A percentile compares a stretch with the other conserved stretches of the same genome.
Conservation (phyloP, 2,797 vertebrate species). For the Acanthornis magna region DNA sequence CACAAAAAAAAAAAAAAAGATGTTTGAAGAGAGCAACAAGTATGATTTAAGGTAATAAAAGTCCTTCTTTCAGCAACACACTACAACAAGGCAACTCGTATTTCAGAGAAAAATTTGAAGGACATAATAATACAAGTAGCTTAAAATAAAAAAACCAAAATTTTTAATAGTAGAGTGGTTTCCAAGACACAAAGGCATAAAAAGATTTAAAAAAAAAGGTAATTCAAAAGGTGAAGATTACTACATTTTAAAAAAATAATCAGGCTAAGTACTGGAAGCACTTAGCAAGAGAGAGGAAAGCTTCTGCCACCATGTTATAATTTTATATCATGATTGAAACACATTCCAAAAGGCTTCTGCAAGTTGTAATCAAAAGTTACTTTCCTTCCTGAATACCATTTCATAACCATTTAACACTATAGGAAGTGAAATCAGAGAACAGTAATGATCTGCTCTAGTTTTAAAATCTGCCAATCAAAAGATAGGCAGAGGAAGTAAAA, state of each 20-base stretch:
- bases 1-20: neutral
- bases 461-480: conserved; percentile 8
- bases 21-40: neutral
- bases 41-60: neutral
- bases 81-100: neutral
- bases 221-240: neutral
- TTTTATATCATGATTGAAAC: neutral
- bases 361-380: neutral
- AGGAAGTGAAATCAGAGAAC: neutral
- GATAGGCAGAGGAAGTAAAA: neutral
- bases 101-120: neutral
- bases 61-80: neutral
- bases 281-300: neutral
- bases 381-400: neutral
- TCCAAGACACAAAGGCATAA: neutral
- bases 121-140: neutral
- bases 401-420: neutral
- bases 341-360: neutral
- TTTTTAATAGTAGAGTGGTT: neutral
- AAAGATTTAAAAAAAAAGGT: neutral
- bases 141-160: neutral
- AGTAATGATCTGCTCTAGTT: neutral
- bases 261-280: neutral
- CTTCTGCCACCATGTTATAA: neutral
- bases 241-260: neutral